Conservation (phyloP, 2,888 invertebrate genomes). For the Lasius platythorax region DNA sequence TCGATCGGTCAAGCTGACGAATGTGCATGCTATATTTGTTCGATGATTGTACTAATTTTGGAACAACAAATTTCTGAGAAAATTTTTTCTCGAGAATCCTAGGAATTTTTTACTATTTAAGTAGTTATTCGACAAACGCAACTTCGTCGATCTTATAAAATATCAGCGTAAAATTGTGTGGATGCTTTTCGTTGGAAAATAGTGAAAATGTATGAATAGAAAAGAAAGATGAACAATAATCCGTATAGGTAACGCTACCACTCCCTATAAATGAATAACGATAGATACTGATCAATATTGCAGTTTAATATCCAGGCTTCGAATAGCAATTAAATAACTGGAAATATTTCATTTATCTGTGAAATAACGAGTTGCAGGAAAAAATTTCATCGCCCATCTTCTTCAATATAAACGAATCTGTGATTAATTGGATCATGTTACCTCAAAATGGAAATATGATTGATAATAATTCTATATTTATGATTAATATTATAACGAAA, state of each 20-base stretch:
- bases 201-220: background rate
- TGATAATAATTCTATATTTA: background rate
- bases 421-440: background rate
- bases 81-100: background rate
- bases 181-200: background rate
- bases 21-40: background rate
- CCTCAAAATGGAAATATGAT: constrained; percentile 4
- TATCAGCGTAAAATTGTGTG: background rate
- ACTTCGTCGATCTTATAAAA: background rate
- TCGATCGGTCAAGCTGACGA: background rate
- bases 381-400: background rate
- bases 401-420: background rate
- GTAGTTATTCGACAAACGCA: background rate
- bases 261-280: constrained; percentile 5
- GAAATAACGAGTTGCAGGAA: background rate
- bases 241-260: background rate
- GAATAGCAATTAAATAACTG: background rate
- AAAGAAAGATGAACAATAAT: constrained; percentile 1
- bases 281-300: constrained; percentile 23
- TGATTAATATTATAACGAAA: background rate
- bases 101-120: background rate
- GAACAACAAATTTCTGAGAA: background rate
- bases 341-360: constrained; percentile 9
- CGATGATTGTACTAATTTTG: background rate
- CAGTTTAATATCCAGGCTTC: constrained; percentile 7